Base-by-base conservation (phyloP, 2,113 vertebrate genomes). In the Ophiodon elongatus region DNA sequence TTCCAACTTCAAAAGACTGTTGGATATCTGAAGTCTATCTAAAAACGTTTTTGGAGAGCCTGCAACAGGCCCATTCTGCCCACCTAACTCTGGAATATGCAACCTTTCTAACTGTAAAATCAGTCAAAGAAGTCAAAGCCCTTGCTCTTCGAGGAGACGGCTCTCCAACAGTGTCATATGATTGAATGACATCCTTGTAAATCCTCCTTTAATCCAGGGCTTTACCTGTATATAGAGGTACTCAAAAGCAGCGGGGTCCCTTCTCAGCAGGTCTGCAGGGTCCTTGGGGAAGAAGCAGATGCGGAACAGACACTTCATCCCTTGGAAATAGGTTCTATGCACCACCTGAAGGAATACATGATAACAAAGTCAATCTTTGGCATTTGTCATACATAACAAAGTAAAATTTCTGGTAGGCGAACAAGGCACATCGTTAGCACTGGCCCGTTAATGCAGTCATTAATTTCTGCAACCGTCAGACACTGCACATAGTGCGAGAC, bases 221-320 rank as follows among this genome's bases (percentile, higher is more conserved):
- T 68, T 87, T 69, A 99, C 97, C 97, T 99, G 98, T 93, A 99
- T 99, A 87, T 99, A 99, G 39, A 99, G 95, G 91, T 99, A 99
- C 94, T 99, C 98, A 2, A 99, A 99, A 2, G 98, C 98, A 83
- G 98, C 97, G 0, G 98, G 98, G 86, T 99, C 98, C 63, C 96
- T 95, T 88, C 94, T 97, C 76, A 99, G 94, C 83, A 99, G 94
- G 91, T 99, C 98, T 86, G 96, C 96, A 0, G 98, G 98, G 88
- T 99, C 98, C 94, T 99, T 99, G 86, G 98, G 98, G 94, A 99
- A 99, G 95, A 98, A 99, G 93, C 97, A 98, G 86, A 99, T 95
- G 82, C 98, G 96, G 90, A 99, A 99, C 84, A 99, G 96, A 95
- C 98, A 99, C 94, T 96, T 97, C 98, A 99, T 99, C 90, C 97